A percentile compares a stretch with the other conserved stretches of the same genome.
Evolutionary conservation across 2,797 vertebrate genomes (phyloP).

Genomic region (Glyptemys insculpta): DNA sequence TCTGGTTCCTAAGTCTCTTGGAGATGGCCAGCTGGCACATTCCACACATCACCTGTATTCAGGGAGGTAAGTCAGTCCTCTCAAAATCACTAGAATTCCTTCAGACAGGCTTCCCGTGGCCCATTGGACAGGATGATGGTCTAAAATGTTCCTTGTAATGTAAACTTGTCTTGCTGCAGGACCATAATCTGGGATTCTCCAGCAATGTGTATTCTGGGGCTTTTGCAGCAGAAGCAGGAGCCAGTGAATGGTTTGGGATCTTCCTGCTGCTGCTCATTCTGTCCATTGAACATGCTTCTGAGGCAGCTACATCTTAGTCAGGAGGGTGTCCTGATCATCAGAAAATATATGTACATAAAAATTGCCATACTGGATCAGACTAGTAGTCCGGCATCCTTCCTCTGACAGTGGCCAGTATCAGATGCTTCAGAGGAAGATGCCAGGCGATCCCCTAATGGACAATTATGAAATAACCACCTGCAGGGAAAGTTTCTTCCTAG

Average conservation of each 20-base stretch:
- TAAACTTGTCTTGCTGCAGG: background rate
- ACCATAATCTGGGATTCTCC: rapidly evolving
- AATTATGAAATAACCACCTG: background rate
- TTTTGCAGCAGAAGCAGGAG: background rate
- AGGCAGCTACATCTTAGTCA: background rate
- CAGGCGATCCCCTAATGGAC: background rate
- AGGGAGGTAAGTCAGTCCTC: background rate
- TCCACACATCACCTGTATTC: background rate
- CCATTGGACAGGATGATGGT: background rate
- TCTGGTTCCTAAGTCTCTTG: conserved; percentile 6
- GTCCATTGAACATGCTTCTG: background rate
- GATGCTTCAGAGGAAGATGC: background rate
- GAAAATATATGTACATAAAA: background rate
- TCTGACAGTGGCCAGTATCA: background rate
- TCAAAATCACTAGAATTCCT: background rate
- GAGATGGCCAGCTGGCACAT: background rate
- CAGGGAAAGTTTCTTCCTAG: background rate
- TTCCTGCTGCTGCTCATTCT: background rate
- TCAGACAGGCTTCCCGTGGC: background rate
- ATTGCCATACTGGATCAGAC: background rate
- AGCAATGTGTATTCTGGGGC: background rate
- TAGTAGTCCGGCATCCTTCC: background rate
- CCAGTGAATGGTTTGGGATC: background rate
- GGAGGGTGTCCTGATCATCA: background rate
- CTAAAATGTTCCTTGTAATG: background rate